A percentile compares a stretch with the other conserved stretches of the same genome.
Evolutionary conservation across 1,140 invertebrate species (phyloP).

Genomic region (Chymomyza costata): DNA sequence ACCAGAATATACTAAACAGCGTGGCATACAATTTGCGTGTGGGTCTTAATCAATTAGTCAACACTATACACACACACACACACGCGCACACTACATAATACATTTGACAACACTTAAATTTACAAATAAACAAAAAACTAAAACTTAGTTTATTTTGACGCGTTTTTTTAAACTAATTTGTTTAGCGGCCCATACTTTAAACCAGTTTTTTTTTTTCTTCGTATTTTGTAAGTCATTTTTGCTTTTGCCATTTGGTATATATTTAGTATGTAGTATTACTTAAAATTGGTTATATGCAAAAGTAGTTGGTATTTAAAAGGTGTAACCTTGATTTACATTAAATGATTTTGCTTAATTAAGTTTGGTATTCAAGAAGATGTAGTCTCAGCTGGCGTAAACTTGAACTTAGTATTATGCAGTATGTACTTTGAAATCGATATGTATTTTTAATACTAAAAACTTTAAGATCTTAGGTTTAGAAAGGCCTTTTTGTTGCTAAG

Average conservation of each 20-base stretch:
- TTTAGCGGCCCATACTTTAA: constrained; percentile 47
- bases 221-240: constrained; percentile 27
- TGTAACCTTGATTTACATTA: too few species aligned
- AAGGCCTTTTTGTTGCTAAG: too few species aligned
- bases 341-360: too few species aligned
- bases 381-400: too few species aligned
- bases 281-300: too few species aligned
- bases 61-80: constrained; percentile 21
- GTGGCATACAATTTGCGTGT: constrained; percentile 54
- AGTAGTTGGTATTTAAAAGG: too few species aligned
- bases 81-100: constrained; percentile 7
- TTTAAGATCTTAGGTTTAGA: too few species aligned
- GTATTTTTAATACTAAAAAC: too few species aligned
- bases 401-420: too few species aligned
- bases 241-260: constrained; percentile 38
- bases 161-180: constrained; percentile 58
- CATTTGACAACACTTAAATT: constrained; percentile 18
- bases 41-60: constrained; percentile 36
- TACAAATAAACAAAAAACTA: constrained; percentile 30
- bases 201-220: constrained; percentile 49
- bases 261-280: too few species aligned
- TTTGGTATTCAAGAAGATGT: too few species aligned
- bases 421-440: too few species aligned
- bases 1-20: constrained; percentile 40
- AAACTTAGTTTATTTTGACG: constrained; percentile 42